Evolutionary conservation across 2,888 invertebrate genomes (phyloP), one percentile per base, ranked within the genome.

Genomic region (Drosophila recens): DNA sequence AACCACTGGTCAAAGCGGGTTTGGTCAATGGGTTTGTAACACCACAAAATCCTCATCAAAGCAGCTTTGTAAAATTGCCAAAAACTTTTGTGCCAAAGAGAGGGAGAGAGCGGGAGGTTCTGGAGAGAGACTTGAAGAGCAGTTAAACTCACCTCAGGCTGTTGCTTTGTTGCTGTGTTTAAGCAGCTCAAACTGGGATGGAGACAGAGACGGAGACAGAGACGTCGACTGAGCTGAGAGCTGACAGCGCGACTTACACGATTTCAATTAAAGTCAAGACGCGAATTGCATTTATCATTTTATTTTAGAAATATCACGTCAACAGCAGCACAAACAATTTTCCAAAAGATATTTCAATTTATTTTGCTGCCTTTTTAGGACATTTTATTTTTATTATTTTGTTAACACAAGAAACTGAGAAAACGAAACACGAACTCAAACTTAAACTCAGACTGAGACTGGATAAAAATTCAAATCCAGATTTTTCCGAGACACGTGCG

Each of bases 401-500:
- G 34, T 40, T 33, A 30, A 43, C n/a, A 27, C 20, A 5, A n/a
- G 17, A 40, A 6, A 30, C 6, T 30, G 17, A 36, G 23, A n/a
- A 43, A 62, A 30, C 4, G 23, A 40, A 34, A 20, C 17, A 34
- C 49, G 36, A 11, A 42, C n/a, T n/a, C n/a, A n/a, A n/a, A n/a
- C n/a, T 4, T 17, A 30, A 27, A 57, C 46, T n/a, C 36, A 33
- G 30, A 40, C 54, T n/a, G 34, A 53, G 48, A 36, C 34, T 38
- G n/a, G 17, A 57, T 52, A 38, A 57, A 33, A 33, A 53, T 53
- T 53, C 17, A 52, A 48, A 75, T 54, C 64, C 63, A 64, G 62
- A 38, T 49, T 56, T 56, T 72, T 69, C 73, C 84, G 89, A 67
- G 76, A 77, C 72, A 87, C 86, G 90, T 87, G 88, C 82, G 80